A percentile compares a stretch with the other conserved stretches of the same genome.
These are phyloP conservation scores for Eumerus sabulonum DNA, from an alignment of 2,888 invertebrate species.

Conservation along the genomic window DNA sequence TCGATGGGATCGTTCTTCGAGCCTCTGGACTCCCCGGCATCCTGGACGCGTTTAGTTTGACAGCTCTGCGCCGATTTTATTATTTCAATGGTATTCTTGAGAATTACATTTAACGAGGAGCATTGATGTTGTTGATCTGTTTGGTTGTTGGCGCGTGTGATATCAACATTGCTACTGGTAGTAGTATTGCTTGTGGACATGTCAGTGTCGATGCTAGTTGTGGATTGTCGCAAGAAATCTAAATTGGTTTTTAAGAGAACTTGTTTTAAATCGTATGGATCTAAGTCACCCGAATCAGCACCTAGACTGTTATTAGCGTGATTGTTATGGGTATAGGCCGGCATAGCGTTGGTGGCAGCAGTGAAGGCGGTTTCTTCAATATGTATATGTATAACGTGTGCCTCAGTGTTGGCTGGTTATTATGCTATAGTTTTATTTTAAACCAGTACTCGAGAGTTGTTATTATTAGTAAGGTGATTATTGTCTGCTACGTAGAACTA, in stretches of 20 bases:
- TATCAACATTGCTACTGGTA: not conserved
- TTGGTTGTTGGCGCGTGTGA: conserved; percentile 11
- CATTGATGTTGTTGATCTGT: conserved; percentile 17
- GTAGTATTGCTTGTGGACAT: conserved; percentile 19
- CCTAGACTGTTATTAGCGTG: conserved; percentile 63
- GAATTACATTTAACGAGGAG: conserved; percentile 67
- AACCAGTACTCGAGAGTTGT: conserved; percentile 53
- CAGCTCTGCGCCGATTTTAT: conserved; percentile 66
- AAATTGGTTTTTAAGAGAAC: conserved; percentile 71
- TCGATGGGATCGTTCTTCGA: conserved; percentile 55
- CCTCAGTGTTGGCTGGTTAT: conserved; percentile 1
- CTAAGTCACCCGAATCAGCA: conserved; percentile 69
- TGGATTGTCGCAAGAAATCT: conserved; percentile 67
- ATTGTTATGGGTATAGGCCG: conserved; percentile 64
- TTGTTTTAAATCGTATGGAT: conserved; percentile 71
- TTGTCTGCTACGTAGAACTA: conserved; percentile 61
- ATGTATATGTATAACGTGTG: too few relatives aligned
- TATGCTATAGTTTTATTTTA: conserved; percentile 23
- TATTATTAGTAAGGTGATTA: conserved; percentile 60
- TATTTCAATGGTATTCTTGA: conserved; percentile 69
- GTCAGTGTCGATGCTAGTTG: conserved; percentile 28
- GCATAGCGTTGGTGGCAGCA: conserved; percentile 59
- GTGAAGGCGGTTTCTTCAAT: conserved; percentile 13
- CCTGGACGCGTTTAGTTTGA: conserved; percentile 25
- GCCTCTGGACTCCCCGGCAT: conserved; percentile 24